Conservation (phyloP, 2,888 invertebrate species). For the Lagria hirta region DNA sequence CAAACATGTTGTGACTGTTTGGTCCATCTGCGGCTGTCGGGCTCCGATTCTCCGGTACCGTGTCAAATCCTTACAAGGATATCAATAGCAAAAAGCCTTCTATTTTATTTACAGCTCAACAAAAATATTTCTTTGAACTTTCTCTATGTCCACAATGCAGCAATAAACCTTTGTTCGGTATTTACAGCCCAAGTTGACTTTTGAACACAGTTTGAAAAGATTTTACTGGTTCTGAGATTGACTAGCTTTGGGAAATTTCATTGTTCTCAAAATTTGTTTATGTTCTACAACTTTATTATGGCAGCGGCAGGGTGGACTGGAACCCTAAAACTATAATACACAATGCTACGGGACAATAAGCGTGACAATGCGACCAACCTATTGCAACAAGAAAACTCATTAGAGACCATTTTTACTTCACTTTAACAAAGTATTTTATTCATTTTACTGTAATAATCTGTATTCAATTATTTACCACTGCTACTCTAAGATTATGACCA, state of each 20-base stretch:
- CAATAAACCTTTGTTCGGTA: constrained; percentile 35
- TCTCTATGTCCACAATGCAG: constrained; percentile 36
- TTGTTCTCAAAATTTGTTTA: constrained; percentile 39
- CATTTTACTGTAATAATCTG: too few relatives aligned
- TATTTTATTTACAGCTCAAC: constrained; percentile 28
- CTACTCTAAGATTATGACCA: too few relatives aligned
- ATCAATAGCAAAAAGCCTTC: constrained; percentile 21
- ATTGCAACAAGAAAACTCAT: too few relatives aligned
- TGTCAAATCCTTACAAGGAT: constrained; percentile 17
- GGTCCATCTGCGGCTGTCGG: constrained; percentile 21
- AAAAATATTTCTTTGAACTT: constrained; percentile 36
- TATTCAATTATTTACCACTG: too few relatives aligned
- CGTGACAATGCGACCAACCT: too few relatives aligned
- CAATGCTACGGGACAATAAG: too few relatives aligned
- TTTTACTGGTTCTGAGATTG: constrained; percentile 38
- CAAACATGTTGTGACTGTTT: constrained; percentile 24
- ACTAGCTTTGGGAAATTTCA: constrained; percentile 28
- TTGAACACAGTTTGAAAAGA: constrained; percentile 33
- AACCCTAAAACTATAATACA: too few relatives aligned
- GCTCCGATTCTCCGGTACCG: constrained; percentile 15
- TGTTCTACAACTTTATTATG: constrained; percentile 37
- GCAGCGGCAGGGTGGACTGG: too few relatives aligned
- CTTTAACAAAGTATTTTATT: too few relatives aligned
- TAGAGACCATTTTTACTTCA: too few relatives aligned
- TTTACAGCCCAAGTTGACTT: constrained; percentile 36